Conservation (phyloP, 2,113 vertebrate species). For the Paramisgurnus dabryanus region DNA sequence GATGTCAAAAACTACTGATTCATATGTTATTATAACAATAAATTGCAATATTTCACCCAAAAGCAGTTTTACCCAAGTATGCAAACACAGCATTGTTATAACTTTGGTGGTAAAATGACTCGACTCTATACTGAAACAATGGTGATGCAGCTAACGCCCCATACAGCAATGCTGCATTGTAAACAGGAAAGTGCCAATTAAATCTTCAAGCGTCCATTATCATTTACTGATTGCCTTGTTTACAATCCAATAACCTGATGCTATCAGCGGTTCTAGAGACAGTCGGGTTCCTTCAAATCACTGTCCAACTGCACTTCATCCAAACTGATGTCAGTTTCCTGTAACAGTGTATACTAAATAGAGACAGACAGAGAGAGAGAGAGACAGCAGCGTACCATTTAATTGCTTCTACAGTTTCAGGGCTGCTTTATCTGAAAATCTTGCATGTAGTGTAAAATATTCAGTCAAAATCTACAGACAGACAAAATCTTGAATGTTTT, state of each 20-base stretch:
- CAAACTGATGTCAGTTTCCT: neutral
- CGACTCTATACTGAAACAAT: neutral
- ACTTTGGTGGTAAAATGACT: neutral
- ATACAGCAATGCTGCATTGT: neutral
- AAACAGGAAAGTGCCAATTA: conserved; percentile 36
- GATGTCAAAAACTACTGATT: too few relatives aligned
- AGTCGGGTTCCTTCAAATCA: conserved; percentile 9
- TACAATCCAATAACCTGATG: conserved; percentile 34
- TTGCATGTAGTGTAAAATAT: neutral
- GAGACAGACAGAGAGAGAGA: conserved; percentile 1
- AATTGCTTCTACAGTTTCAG: conserved; percentile 19
- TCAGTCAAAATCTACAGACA: neutral
- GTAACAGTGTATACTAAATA: neutral
- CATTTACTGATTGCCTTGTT: conserved; percentile 27
- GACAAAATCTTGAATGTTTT: neutral
- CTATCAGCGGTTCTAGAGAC: conserved; percentile 8
- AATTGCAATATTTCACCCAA: too few relatives aligned
- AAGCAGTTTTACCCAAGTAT: too few relatives aligned
- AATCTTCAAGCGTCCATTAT: conserved; percentile 10
- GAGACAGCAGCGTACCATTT: neutral
- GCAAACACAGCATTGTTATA: too few relatives aligned
- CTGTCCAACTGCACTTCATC: conserved; percentile 11
- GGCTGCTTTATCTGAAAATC: neutral
- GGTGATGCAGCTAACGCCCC: neutral
- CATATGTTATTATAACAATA: too few relatives aligned